Base-by-base conservation (phyloP, 2,888 invertebrate species). In the Drosophila robusta region DNA sequence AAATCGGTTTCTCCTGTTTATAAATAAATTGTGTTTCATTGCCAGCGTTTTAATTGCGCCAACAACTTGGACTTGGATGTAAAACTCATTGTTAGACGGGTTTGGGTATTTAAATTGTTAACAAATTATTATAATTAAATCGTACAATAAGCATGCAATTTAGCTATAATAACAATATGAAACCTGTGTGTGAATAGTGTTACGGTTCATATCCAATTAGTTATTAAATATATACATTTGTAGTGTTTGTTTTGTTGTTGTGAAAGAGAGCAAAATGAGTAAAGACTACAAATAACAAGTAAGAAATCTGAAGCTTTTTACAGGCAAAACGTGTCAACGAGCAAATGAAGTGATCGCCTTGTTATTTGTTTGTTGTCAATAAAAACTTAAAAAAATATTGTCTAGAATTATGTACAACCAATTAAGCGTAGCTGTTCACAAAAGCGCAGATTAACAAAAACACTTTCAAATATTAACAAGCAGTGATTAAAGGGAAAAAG, bases 311-410 rank as follows among this genome's bases (percentile, higher is more conserved):
- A 62, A 58, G 50, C 46, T 54, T 55, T 75, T 49, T 52, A 56
- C 64, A 70, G 62, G 72, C 71, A 64, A 77, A 74, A 64, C 44
- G 42, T 70, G 38, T 46, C 41, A 50, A 57, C 60, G 34, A 63
- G 49, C 64, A 65, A 67, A 73, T 87, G 88, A 87, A 81, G 75
- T 78, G 85, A 81, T 78, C 68, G 78, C 67, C 54, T 52, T 75
- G 45, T 41, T 61, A 41, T 49, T 50, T 50, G 26, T 39, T 36
- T 64, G 9, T 52, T 18, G 24, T 29, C 36, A 39, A 49, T 22
- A 4, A 24, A 50, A 36, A 29, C 8, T 47, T 47, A 51, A n/a
- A 51, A 51, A 49, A 38, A 41, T 54, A 36, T 42, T 52, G 38
- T 8, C 18, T 14, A 45, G 24, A 44, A 60, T 51, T 45, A 64